Percentiles rank a stretch among this genome's conserved stretches.
phyloP scores from a whole-genome alignment of 2,888 invertebrate genomes.

The Megastigmus dorsalis region DNA sequence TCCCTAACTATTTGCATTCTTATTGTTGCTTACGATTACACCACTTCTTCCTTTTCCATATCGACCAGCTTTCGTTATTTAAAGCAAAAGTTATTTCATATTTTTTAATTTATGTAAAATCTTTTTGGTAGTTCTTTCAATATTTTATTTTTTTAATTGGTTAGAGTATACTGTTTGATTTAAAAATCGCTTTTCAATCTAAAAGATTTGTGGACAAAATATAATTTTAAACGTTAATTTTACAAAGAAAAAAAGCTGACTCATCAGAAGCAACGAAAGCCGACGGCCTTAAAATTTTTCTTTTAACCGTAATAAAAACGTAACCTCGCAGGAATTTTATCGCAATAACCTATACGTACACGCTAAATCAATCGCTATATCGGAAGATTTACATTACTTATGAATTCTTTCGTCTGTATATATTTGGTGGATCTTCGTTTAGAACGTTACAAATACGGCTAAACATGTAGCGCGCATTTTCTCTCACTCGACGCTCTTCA shows the following conservation, averaged over 20 bases:
- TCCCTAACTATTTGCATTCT: constrained; percentile 69
- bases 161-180: neutral
- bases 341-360: constrained; percentile 42
- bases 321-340: constrained; percentile 39
- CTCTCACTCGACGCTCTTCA: neutral
- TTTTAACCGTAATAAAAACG: constrained; percentile 22
- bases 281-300: constrained; percentile 10
- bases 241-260: neutral
- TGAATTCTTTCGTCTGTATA: constrained; percentile 5
- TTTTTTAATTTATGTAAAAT: too few species aligned
- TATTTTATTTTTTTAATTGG: neutral
- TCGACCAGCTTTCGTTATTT: constrained; percentile 45
- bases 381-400: constrained; percentile 47
- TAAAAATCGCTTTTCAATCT: neutral
- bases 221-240: too few species aligned
- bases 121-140: neutral
- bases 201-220: neutral
- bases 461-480: neutral
- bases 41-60: constrained; percentile 19
- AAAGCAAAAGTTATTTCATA: constrained; percentile 3
- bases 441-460: constrained; percentile 9
- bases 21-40: constrained; percentile 55
- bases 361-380: constrained; percentile 37
- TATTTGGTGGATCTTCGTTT: constrained; percentile 19
- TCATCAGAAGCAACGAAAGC: constrained; percentile 37